These are phyloP conservation scores for Scophthalmus maximus DNA, from an alignment of 2,113 vertebrate species.

Conservation along the genomic window DNA sequence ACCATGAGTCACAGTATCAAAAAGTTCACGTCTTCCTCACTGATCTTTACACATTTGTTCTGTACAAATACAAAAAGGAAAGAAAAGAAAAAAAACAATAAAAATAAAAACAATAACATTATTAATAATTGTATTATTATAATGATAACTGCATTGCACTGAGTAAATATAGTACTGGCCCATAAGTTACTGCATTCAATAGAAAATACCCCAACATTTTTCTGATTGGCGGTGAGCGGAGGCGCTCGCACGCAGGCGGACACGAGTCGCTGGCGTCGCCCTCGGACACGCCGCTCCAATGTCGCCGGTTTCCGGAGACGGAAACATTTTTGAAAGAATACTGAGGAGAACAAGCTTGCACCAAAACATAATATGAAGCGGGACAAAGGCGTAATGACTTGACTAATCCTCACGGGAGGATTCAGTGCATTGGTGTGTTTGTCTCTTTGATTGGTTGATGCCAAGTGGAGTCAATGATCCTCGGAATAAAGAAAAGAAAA, in stretches of 20 bases:
- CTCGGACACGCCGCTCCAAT: not conserved
- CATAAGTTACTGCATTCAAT: constrained; percentile 87
- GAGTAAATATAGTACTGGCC: constrained; percentile 88
- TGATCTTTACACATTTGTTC: constrained; percentile 87
- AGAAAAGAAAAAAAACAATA: constrained; percentile 74
- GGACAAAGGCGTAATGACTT: too few relatives aligned
- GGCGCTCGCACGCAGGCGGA: constrained; percentile 54
- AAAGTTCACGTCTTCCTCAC: constrained; percentile 83
- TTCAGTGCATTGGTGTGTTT: not conserved
- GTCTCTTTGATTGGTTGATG: not conserved
- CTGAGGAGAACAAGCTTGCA: not conserved
- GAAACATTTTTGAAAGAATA: not conserved
- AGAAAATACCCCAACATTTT: constrained; percentile 83
- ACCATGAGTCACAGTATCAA: constrained; percentile 88
- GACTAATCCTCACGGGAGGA: too few relatives aligned
- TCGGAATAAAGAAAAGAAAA: too few relatives aligned
- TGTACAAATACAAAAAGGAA: constrained; percentile 87
- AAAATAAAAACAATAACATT: constrained; percentile 68
- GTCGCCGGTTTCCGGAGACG: not conserved
- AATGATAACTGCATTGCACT: constrained; percentile 87
- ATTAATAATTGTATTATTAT: constrained; percentile 82
- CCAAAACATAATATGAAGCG: too few relatives aligned
- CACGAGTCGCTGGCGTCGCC: constrained; percentile 28
- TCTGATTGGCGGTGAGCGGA: constrained; percentile 66
- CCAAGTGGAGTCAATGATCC: too few relatives aligned